Evolutionary conservation across 2,888 invertebrate genomes (phyloP).

Genomic region (Hymenopus coronatus): DNA sequence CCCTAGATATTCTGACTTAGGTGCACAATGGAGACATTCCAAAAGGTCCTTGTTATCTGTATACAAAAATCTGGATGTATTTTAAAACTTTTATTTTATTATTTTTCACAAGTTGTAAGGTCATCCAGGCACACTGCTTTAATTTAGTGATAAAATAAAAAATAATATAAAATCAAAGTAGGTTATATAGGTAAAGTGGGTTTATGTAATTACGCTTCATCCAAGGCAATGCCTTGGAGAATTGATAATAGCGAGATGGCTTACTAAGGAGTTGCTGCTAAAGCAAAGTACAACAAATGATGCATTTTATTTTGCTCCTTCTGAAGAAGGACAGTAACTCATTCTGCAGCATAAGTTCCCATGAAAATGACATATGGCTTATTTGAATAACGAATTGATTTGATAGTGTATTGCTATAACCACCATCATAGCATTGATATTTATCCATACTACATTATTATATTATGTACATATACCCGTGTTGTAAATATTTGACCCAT

Average conservation of each 20-base stretch:
- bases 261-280: background rate
- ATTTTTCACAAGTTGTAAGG: background rate
- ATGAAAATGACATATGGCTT: background rate
- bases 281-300: background rate
- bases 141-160: background rate
- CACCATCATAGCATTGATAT: background rate
- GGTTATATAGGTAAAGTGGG: background rate
- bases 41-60: background rate
- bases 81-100: background rate
- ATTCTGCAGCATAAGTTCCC: background rate
- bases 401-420: background rate
- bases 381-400: background rate
- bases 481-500: slow-evolving; percentile 22
- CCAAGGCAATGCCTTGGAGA: background rate
- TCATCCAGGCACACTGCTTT: background rate
- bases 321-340: background rate
- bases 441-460: background rate
- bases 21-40: background rate
- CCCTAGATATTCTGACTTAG: no score
- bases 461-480: background rate
- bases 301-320: background rate
- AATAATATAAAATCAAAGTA: background rate
- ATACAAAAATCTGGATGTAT: background rate
- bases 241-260: background rate
- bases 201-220: background rate